These are phyloP conservation scores for Plagodis pulveraria DNA, from an alignment of 2,888 invertebrate species.

Conservation along the genomic window DNA sequence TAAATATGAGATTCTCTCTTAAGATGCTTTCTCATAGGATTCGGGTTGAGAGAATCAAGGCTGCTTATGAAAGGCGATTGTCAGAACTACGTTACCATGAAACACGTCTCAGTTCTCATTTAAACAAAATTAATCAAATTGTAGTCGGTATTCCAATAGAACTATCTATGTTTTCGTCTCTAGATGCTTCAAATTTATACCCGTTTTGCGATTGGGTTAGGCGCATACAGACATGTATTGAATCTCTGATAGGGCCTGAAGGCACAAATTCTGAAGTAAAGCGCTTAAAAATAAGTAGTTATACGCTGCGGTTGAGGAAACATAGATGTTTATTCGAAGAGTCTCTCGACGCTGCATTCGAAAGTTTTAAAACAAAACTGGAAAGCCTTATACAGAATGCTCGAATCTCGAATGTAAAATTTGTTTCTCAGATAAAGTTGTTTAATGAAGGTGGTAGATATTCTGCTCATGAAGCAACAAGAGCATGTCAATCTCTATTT, in stretches of 20 bases:
- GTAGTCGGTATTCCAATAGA: constrained; percentile 53
- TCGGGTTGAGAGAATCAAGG: constrained; percentile 62
- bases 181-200: constrained; percentile 60
- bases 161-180: constrained; percentile 50
- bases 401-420: constrained; percentile 65
- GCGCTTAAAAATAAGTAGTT: constrained; percentile 68
- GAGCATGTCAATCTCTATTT: constrained; percentile 33
- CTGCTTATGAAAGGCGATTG: constrained; percentile 54
- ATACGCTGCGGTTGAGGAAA: constrained; percentile 56
- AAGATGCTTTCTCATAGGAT: constrained; percentile 67
- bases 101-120: constrained; percentile 59
- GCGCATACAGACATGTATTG: constrained; percentile 50
- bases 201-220: constrained; percentile 59
- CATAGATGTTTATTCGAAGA: constrained; percentile 58
- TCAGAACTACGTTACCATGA: constrained; percentile 64
- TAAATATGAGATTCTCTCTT: constrained; percentile 63
- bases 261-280: constrained; percentile 55
- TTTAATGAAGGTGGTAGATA: constrained; percentile 65
- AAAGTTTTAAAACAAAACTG: constrained; percentile 48
- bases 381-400: constrained; percentile 62
- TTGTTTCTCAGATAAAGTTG: constrained; percentile 58
- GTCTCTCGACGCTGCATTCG: constrained; percentile 55
- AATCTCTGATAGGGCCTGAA: constrained; percentile 40
- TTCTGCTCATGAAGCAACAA: constrained; percentile 59
- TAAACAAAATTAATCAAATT: constrained; percentile 57